Conservation (phyloP, 1,140 invertebrate species). For the Asbolus verrucosus region DNA sequence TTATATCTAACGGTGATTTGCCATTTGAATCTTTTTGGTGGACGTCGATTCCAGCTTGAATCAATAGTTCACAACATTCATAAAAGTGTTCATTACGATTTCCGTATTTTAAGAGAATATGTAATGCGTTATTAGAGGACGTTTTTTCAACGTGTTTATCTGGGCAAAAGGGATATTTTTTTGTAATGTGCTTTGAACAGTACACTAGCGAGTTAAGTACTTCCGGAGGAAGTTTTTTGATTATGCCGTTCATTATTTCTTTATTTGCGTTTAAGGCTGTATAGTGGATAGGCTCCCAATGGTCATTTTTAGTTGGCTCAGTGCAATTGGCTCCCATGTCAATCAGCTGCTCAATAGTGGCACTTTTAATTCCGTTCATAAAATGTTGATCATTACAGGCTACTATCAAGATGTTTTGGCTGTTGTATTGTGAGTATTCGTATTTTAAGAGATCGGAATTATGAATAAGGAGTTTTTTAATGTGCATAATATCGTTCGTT, state of each 20-base stretch:
- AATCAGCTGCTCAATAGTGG: background rate
- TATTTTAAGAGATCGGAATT: background rate
- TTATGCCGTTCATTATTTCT: background rate
- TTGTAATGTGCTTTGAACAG: background rate
- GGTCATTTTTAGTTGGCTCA: background rate
- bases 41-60: background rate
- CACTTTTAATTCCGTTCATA: background rate
- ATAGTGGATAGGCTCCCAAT: slow-evolving; percentile 20
- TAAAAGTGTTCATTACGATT: slow-evolving; percentile 3
- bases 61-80: background rate
- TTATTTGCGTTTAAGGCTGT: slow-evolving; percentile 3
- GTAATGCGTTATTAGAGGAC: slow-evolving; percentile 16
- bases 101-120: slow-evolving; percentile 22
- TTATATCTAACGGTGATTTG: background rate
- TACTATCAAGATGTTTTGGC: background rate
- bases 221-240: background rate
- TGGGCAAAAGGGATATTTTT: slow-evolving; percentile 4
- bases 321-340: background rate
- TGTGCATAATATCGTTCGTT: too few relatives aligned
- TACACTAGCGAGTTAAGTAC: slow-evolving; percentile 3
- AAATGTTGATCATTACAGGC: slow-evolving; percentile 4
- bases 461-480: too few relatives aligned
- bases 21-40: slow-evolving; percentile 14
- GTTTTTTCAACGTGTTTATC: background rate
- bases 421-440: background rate